Percentiles rank a stretch among this genome's conserved stretches.
Evolutionary conservation across 2,888 invertebrate genomes (phyloP).

Genomic region (Perizoma flavofasciatum): DNA sequence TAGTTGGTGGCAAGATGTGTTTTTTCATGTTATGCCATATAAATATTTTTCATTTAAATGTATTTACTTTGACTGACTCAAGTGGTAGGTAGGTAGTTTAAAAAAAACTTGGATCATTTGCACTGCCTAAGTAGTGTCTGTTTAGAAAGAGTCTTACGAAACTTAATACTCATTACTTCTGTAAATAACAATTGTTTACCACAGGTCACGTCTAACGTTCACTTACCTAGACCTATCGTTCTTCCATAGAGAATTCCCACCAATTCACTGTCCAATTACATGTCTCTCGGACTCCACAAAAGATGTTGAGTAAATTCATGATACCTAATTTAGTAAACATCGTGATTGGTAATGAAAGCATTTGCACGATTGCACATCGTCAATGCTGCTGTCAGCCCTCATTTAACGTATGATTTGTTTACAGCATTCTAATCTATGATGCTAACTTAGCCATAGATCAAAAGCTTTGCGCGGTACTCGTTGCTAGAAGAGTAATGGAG

Average conservation of each 20-base stretch:
- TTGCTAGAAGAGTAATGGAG: background rate
- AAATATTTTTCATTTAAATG: too few relatives aligned
- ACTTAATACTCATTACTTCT: too few relatives aligned
- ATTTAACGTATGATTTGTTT: constrained; percentile 30
- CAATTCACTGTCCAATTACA: background rate
- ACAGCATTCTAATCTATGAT: constrained; percentile 18
- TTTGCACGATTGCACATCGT: constrained; percentile 38
- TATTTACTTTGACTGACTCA: too few relatives aligned
- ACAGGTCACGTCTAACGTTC: too few relatives aligned
- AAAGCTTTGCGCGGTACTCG: background rate
- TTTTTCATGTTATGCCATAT: too few relatives aligned
- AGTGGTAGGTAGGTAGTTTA: too few relatives aligned
- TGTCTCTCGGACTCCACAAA: background rate
- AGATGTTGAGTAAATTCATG: background rate
- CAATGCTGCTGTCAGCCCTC: constrained; percentile 28
- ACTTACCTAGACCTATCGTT: too few relatives aligned
- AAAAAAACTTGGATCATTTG: too few relatives aligned
- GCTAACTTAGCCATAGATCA: constrained; percentile 1
- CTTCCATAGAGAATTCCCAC: background rate
- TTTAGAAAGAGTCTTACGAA: too few relatives aligned
- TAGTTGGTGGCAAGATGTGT: too few relatives aligned
- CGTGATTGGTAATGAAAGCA: constrained; percentile 29
- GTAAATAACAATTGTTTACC: too few relatives aligned
- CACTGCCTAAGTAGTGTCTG: too few relatives aligned
- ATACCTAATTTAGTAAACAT: constrained; percentile 3